A percentile compares a stretch with the other conserved stretches of the same genome.
Evolutionary conservation across 2,113 vertebrate species (phyloP).

Genomic region (Irena cyanogastra): DNA sequence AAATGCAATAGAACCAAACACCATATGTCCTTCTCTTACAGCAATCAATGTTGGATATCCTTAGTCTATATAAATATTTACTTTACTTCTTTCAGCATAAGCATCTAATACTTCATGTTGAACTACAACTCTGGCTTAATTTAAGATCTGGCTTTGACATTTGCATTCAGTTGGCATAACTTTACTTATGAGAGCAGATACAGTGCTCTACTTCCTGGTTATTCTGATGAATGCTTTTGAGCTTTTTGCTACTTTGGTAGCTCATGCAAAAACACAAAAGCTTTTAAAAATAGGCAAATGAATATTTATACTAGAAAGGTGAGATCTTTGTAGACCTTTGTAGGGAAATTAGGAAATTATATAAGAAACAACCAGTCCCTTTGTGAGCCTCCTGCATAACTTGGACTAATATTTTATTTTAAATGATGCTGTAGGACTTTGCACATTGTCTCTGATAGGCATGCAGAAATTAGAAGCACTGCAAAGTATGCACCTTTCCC

Average conservation of each 20-base stretch:
- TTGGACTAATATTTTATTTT: not conserved
- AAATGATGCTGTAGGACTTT: not conserved
- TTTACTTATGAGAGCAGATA: not conserved
- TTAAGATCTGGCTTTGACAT: conserved; percentile 22
- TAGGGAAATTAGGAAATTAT: not conserved
- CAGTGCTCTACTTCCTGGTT: not conserved
- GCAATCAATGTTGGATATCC: conserved; percentile 13
- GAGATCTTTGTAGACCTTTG: not conserved
- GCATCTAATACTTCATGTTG: not conserved
- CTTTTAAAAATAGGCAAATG: not conserved
- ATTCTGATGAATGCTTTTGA: not conserved
- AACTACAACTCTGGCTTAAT: not conserved
- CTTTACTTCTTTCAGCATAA: not conserved
- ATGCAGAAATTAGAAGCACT: not conserved
- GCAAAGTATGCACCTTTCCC: not conserved
- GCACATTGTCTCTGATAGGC: not conserved
- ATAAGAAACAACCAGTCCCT: not conserved
- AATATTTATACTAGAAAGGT: not conserved
- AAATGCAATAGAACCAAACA: not conserved
- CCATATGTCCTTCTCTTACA: not conserved
- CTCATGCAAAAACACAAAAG: conserved; percentile 1
- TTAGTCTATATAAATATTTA: not conserved
- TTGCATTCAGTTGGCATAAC: not conserved
- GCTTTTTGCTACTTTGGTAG: not conserved
- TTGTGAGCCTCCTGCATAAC: not conserved